Evolutionary conservation across 1,140 invertebrate genomes (phyloP).

Genomic region (Condylostylus longicornis): DNA sequence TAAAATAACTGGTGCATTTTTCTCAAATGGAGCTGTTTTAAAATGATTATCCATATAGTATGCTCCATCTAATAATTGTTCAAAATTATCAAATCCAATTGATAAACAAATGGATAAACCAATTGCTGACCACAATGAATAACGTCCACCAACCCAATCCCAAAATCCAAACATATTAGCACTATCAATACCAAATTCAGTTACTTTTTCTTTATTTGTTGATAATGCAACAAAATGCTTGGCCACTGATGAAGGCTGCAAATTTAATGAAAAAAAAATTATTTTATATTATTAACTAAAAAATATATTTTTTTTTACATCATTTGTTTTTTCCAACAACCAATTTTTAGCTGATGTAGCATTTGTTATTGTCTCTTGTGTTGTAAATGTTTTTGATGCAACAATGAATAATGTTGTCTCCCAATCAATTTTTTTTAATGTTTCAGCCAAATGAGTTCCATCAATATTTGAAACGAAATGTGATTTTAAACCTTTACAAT

Average conservation of each 20-base stretch:
- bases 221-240: conserved; percentile 98
- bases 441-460: conserved; percentile 93
- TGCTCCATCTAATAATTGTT: conserved; percentile 78
- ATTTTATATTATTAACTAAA: conserved; percentile 6
- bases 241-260: conserved; percentile 64
- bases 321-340: conserved; percentile 75
- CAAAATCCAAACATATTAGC: conserved; percentile 99
- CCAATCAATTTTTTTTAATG: conserved; percentile 76
- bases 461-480: conserved; percentile 99
- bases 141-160: conserved; percentile 99
- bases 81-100: conserved; percentile 93
- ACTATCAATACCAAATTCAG: conserved; percentile 91
- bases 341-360: conserved; percentile 91
- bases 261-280: conserved; percentile 11
- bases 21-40: conserved; percentile 65
- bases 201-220: conserved; percentile 85
- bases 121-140: conserved; percentile 97
- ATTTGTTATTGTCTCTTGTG: conserved; percentile 99
- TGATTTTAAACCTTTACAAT: conserved; percentile 69
- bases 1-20: conserved; percentile 90
- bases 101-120: conserved; percentile 88
- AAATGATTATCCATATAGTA: conserved; percentile 95
- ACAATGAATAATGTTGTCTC: conserved; percentile 96
- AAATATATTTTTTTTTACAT: conserved; percentile 45
- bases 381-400: conserved; percentile 98